Base-by-base conservation (phyloP, 2,113 vertebrate species). In the Saccopteryx bilineata region DNA sequence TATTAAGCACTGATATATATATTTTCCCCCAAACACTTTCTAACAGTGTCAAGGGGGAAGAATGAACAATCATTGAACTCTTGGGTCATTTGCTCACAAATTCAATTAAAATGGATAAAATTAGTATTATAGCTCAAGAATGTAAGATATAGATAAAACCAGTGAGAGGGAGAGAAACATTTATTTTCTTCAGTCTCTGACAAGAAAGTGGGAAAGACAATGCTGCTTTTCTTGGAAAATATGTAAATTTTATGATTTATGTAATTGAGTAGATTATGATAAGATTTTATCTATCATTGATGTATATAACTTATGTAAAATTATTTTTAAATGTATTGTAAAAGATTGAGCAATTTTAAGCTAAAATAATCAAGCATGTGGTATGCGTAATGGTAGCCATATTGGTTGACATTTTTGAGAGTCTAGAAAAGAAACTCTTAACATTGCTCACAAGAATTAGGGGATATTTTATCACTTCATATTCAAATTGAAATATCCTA, bases 151-250 rank as follows among this genome's bases (percentile, higher is more conserved):
- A 80, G 56, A 6, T 74, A 26, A 83, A 90, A 84, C 17, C 50
- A 68, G 0, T 87, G 54, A 72, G 46, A 81, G 46, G 72, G 19
- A 68, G 18, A 76, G 56, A 9, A 79, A n/a, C 9, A 61, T 96
- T 94, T 96, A 61, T 96, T 94, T 96, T 84, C 39, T 91, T 58
- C 18, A 78, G 5, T 82, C 66, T 96, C 69, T 95, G 60, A 66
- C 31, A 17, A 54, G 72, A 23, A 96, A 56, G 33, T 85, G 85
- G 31, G 46, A 87, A 31, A 83, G 56, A 66, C 83, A 93, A 74
- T 69, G 2, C 28, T 80, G 28, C 52, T 91, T 91, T 69, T 75
- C 52, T 65, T 80, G 21, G 31, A 91, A 26, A 91, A 68, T 28
- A 39, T 91, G 13, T 72, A 86, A 91, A 89, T 46, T 52, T 68